phyloP scores from a whole-genome alignment of 2,888 invertebrate genomes.

The Synanthedon myopaeformis region DNA sequence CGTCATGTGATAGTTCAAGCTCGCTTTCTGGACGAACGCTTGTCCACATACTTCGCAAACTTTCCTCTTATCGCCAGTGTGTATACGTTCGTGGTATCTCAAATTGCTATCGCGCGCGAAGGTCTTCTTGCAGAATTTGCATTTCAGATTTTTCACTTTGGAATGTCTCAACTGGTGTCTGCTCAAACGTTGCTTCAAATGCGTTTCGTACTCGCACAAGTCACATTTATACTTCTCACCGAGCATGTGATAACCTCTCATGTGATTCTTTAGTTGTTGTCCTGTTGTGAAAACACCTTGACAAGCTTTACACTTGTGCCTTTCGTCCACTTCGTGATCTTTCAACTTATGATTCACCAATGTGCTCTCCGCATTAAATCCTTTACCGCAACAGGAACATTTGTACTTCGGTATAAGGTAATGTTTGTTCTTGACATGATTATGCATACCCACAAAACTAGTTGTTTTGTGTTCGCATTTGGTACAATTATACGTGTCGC shows the following conservation, averaged over 20 bases:
- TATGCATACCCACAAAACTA: too few species aligned
- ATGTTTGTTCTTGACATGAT: too few species aligned
- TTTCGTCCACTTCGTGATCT: constrained; percentile 33
- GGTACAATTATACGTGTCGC: constrained; percentile 1
- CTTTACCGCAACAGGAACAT: too few species aligned
- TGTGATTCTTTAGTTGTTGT: constrained; percentile 34
- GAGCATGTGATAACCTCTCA: constrained; percentile 47
- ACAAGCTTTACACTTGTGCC: constrained; percentile 48
- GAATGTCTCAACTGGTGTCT: constrained; percentile 55
- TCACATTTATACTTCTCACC: constrained; percentile 42
- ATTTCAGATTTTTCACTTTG: constrained; percentile 49
- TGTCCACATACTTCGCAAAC: constrained; percentile 45
- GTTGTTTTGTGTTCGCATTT: neutral
- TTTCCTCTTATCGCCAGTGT: constrained; percentile 48
- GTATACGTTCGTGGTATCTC: constrained; percentile 44
- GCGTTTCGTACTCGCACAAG: constrained; percentile 43
- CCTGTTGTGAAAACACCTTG: constrained; percentile 40
- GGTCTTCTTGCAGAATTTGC: constrained; percentile 51
- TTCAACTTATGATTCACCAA: too few species aligned
- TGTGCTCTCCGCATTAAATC: too few species aligned
- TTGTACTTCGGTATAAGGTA: too few species aligned
- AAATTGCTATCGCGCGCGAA: constrained; percentile 43
- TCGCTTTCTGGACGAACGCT: constrained; percentile 58
- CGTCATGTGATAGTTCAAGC: constrained; percentile 54
- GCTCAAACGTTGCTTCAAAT: constrained; percentile 31